These are phyloP conservation scores for Eustalomyia histrio DNA, from an alignment of 2,888 invertebrate genomes.

Conservation along the genomic window DNA sequence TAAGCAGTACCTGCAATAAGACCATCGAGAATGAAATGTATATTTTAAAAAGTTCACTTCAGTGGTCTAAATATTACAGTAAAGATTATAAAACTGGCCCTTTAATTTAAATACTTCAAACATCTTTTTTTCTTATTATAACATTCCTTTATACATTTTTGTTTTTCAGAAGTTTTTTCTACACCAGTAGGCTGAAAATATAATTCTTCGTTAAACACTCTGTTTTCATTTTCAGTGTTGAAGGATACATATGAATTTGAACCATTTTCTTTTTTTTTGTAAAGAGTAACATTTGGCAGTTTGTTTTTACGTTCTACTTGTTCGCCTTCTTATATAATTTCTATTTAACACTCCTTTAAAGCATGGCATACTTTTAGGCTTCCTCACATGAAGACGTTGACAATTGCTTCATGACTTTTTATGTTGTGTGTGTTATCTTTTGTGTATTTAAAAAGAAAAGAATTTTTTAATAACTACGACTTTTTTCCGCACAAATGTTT, in stretches of 20 bases:
- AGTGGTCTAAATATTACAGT: too few relatives aligned
- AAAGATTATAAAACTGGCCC: neutral
- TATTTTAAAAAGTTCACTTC: too few relatives aligned
- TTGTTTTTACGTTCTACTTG: neutral
- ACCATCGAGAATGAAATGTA: too few relatives aligned
- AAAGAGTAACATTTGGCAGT: slow-evolving; percentile 35
- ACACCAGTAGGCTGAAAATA: neutral
- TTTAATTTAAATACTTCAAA: neutral
- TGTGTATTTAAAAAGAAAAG: neutral
- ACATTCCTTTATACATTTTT: slow-evolving; percentile 2
- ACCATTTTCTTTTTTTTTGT: too few relatives aligned
- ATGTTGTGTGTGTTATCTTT: neutral
- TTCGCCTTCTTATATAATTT: neutral
- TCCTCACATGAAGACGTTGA: slow-evolving; percentile 32
- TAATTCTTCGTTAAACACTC: neutral
- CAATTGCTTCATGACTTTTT: slow-evolving; percentile 28
- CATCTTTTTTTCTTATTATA: neutral
- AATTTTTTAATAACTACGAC: neutral
- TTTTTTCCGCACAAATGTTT: neutral
- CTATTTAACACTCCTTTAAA: neutral
- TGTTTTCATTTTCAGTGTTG: neutral
- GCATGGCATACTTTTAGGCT: neutral
- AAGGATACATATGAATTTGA: slow-evolving; percentile 18
- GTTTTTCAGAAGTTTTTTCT: neutral
- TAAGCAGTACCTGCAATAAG: too few relatives aligned